Percentiles rank a stretch among this genome's conserved stretches.
phyloP scores from a whole-genome alignment of 1,140 invertebrate species.

The Episyrphus balteatus region DNA sequence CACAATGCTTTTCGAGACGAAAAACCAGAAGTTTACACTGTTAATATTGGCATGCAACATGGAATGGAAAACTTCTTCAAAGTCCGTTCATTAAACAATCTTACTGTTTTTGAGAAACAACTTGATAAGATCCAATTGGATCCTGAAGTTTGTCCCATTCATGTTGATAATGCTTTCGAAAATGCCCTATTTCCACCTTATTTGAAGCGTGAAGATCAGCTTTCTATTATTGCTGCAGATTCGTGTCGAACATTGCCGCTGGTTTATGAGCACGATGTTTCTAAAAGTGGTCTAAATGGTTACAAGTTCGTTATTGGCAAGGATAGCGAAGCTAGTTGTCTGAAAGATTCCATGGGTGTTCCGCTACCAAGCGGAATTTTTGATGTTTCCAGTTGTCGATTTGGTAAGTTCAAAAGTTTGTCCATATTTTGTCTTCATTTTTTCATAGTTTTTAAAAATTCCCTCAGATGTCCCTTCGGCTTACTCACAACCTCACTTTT shows the following conservation, averaged over 20 bases:
- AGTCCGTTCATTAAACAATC: constrained; percentile 42
- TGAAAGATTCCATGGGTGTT: constrained; percentile 14
- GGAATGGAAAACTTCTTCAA: constrained; percentile 48
- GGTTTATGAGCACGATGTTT: constrained; percentile 8
- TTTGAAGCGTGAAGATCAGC: constrained; percentile 11
- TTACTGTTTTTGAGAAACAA: constrained; percentile 37
- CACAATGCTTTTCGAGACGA: constrained; percentile 45
- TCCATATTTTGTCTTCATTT: no score
- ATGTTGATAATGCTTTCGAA: constrained; percentile 13
- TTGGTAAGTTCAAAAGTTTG: constrained; percentile 36
- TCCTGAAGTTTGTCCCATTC: constrained; percentile 10
- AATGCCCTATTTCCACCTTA: constrained; percentile 24
- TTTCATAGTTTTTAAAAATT: neutral
- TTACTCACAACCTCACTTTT: constrained; percentile 59
- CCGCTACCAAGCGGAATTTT: constrained; percentile 41
- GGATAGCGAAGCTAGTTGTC: constrained; percentile 11
- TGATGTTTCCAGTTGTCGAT: constrained; percentile 47
- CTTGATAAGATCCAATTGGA: neutral
- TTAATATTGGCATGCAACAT: constrained; percentile 45
- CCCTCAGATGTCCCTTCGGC: constrained; percentile 43
- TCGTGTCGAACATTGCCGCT: constrained; percentile 21
- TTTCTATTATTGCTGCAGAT: constrained; percentile 18
- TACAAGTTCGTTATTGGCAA: constrained; percentile 13
- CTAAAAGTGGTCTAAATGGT: constrained; percentile 8
- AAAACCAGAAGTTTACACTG: constrained; percentile 49